Conservation (phyloP, 2,888 invertebrate genomes). For the Cryptocheilus praepositus region DNA sequence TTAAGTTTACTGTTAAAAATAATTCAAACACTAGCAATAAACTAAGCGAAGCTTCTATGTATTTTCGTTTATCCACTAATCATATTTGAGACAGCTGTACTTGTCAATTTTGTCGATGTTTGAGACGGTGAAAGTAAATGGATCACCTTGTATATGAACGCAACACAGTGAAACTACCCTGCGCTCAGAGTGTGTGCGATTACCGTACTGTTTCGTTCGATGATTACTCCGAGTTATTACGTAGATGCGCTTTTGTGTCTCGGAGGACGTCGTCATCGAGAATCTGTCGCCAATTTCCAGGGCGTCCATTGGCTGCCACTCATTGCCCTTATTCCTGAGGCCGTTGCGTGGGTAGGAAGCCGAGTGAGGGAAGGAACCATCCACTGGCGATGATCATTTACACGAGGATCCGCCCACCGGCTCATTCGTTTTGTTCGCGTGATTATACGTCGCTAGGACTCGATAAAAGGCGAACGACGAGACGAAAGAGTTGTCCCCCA, state of each 20-base stretch:
- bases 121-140: not conserved
- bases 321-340: conserved; percentile 26
- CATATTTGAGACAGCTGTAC: too few species aligned
- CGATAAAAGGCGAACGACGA: conserved; percentile 27
- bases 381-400: conserved; percentile 52
- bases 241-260: conserved; percentile 62
- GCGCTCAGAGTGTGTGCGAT: conserved; percentile 18
- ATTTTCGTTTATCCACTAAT: too few species aligned
- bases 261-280: conserved; percentile 38
- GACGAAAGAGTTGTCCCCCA: conserved; percentile 19
- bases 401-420: conserved; percentile 32
- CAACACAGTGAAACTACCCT: not conserved
- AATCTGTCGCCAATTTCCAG: conserved; percentile 47
- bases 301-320: conserved; percentile 37
- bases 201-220: conserved; percentile 50
- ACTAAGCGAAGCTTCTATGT: not conserved
- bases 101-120: not conserved
- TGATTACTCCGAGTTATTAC: conserved; percentile 69
- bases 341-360: conserved; percentile 17
- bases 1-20: too few species aligned
- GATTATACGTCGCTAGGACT: conserved; percentile 46
- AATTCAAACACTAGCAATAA: too few species aligned
- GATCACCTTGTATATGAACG: too few species aligned
- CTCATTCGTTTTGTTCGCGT: conserved; percentile 46
- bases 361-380: conserved; percentile 30